A percentile compares a stretch with the other conserved stretches of the same genome.
Evolutionary conservation across 2,797 vertebrate genomes (phyloP).

Genomic region (Diglossa cyanea): DNA sequence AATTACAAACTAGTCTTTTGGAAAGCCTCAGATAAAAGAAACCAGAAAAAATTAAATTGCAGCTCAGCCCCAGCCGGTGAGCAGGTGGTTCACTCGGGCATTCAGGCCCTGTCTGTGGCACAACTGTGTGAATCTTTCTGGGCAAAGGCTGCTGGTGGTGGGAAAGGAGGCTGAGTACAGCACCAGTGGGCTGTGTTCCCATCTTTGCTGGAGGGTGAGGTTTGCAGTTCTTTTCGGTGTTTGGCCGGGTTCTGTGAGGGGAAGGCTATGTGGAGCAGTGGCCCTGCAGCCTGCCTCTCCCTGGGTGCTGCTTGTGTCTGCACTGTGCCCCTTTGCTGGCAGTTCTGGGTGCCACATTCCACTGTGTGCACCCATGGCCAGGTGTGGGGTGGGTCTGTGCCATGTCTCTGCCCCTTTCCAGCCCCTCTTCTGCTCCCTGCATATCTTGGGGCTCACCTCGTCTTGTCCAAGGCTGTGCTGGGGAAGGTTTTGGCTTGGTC

Average conservation of each 20-base stretch:
- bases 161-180: not conserved
- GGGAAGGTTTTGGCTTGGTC: not conserved
- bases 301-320: not conserved
- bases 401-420: not conserved
- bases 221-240: not conserved
- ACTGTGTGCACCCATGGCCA: fast-evolving
- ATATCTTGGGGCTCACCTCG: not conserved
- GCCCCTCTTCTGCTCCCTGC: not conserved
- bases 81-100: too few relatives aligned
- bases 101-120: too few relatives aligned
- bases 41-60: too few relatives aligned
- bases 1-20: too few relatives aligned
- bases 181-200: not conserved
- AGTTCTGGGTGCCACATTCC: not conserved
- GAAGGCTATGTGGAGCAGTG: not conserved
- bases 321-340: not conserved
- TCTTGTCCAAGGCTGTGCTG: not conserved
- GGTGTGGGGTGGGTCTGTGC: not conserved
- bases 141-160: not conserved
- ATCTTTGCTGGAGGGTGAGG: not conserved
- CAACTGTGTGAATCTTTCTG: too few relatives aligned
- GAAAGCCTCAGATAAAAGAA: too few relatives aligned
- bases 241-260: not conserved
- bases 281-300: not conserved
- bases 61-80: too few relatives aligned